Evolutionary conservation across 2,888 invertebrate genomes (phyloP), one percentile per base, ranked within the genome.

Genomic region (Drosophila conformis): DNA sequence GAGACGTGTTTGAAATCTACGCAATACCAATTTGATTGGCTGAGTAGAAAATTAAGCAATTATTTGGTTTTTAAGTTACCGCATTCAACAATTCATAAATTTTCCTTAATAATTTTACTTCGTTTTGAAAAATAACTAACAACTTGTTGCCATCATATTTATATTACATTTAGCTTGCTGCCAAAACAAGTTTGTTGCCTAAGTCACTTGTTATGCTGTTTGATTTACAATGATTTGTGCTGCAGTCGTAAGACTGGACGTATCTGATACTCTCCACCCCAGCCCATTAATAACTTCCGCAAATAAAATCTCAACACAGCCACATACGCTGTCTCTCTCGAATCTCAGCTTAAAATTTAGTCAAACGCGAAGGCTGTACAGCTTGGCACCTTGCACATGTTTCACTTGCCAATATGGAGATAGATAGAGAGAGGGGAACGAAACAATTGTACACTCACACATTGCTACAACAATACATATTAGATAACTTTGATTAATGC

Each of bases 331-430:
- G 49, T 49, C 52, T 68, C 65, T 65, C 56, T 71, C 31, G 21
- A 49, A 72, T 73, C 70, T 54, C 73, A 72, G 81, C 88, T 81
- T 83, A 63, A 83, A 83, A 81, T 83, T 83, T 79, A 86, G 89
- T 87, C 87, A 89, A 81, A 75, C 84, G 89, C 89, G 87, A 89
- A 86, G 85, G 85, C 77, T 83, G 73, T 68, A 76, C 71, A 69
- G 40, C 62, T 81, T 68, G 69, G 53, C 66, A 73, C 66, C 85
- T 82, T 74, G 75, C 78, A 73, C 65, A 71, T 80, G 81, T 80
- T 82, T 82, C 73, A 63, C 66, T 87, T 85, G 69, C 69, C 64
- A 76, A 40, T 36, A 31, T 18, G 27, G 51, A 51, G n/a, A 11
- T 11, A 27, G 15, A n/a, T 3, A 27, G 38, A 29, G 38, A 27